phyloP scores from a whole-genome alignment of 2,888 invertebrate species.

The Dasysyrphus tricinctus region DNA sequence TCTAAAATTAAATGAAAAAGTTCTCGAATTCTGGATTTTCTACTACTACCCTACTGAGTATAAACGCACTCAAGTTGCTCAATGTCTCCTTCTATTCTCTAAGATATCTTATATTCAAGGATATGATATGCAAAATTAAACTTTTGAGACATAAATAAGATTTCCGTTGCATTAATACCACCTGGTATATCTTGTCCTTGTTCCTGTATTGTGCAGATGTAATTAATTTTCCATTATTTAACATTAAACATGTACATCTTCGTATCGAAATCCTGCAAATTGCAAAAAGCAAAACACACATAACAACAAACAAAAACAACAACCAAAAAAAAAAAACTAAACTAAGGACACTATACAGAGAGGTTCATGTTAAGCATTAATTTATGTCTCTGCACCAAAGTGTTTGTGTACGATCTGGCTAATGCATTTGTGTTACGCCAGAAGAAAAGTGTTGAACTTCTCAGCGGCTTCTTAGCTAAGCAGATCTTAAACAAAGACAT shows the following conservation, averaged over 20 bases:
- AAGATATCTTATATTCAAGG: neutral
- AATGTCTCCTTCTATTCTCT: neutral
- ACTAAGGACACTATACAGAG: constrained; percentile 20
- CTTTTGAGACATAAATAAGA: constrained; percentile 48
- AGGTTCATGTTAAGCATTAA: constrained; percentile 51
- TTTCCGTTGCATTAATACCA: constrained; percentile 46
- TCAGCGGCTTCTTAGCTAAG: constrained; percentile 49
- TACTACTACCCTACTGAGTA: neutral
- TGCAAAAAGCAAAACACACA: constrained; percentile 23
- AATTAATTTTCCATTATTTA: constrained; percentile 60
- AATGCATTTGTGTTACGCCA: constrained; percentile 41
- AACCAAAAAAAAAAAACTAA: constrained; percentile 22
- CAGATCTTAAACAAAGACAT: constrained; percentile 51
- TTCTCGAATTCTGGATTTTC: neutral
- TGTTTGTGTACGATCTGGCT: constrained; percentile 44
- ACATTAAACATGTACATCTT: constrained; percentile 48
- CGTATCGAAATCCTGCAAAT: constrained; percentile 39
- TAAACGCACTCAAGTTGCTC: neutral
- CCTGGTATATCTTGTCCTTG: constrained; percentile 47
- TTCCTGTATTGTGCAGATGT: constrained; percentile 59
- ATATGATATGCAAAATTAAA: constrained; percentile 35
- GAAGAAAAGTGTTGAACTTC: constrained; percentile 40
- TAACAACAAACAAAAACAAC: neutral
- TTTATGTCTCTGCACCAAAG: constrained; percentile 57
- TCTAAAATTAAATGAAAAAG: neutral